Evolutionary conservation across 2,888 invertebrate species (phyloP).

Genomic region (Drosophila infuscata): DNA sequence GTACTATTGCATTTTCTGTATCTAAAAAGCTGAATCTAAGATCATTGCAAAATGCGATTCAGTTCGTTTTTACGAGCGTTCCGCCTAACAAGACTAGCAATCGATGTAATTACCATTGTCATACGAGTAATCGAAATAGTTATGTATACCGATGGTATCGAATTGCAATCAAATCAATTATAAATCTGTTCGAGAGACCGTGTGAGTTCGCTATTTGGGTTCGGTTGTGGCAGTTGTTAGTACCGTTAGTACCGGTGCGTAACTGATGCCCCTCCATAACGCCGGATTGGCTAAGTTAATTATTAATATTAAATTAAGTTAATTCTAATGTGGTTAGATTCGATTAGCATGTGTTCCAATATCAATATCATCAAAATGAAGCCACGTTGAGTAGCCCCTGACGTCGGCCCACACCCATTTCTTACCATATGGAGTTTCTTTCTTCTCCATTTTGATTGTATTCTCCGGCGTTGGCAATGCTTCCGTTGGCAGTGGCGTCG

Average conservation of each 20-base stretch:
- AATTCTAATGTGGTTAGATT: conserved; percentile 34
- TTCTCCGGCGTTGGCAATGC: conserved; percentile 87
- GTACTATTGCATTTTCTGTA: conserved; percentile 12
- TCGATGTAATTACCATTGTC: conserved; percentile 77
- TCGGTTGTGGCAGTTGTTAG: conserved; percentile 41
- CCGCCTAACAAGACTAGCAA: conserved; percentile 46
- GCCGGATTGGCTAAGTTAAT: conserved; percentile 53
- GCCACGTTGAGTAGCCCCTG: conserved; percentile 9
- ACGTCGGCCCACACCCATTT: conserved; percentile 19
- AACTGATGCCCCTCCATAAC: conserved; percentile 49
- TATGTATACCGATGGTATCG: conserved; percentile 52
- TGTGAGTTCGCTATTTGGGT: conserved; percentile 60
- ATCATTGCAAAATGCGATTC: background rate
- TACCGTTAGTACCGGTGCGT: conserved; percentile 36
- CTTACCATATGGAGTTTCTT: conserved; percentile 97
- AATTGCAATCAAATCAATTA: conserved; percentile 66
- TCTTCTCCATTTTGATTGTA: conserved; percentile 91
- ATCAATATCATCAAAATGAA: conserved; percentile 18
- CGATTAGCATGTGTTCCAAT: conserved; percentile 20
- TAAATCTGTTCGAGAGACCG: conserved; percentile 57
- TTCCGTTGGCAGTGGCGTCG: conserved; percentile 87
- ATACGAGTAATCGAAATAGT: conserved; percentile 71
- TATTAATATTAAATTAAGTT: conserved; percentile 40
- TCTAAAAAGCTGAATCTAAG: background rate
- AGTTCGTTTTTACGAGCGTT: background rate